Base-by-base conservation (phyloP, 2,797 vertebrate species). In the Hippoglossus hippoglossus region DNA sequence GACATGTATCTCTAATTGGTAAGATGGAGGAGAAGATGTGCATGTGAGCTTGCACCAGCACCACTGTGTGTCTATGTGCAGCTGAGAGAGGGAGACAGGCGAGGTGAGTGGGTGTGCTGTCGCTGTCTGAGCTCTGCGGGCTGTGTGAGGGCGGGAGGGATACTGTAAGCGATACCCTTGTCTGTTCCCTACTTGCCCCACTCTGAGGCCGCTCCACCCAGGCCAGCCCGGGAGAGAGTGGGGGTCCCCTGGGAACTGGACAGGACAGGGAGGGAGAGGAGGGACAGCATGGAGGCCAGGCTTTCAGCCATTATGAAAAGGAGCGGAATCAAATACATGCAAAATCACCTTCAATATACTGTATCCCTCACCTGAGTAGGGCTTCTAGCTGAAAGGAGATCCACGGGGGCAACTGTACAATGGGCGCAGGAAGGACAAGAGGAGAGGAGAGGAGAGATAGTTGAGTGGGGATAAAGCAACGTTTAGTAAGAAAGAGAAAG, bases 161-260 rank as follows among this genome's bases (percentile, higher is more conserved):
- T 83, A 81, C 85, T 91, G 95, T 93, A 96, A 95, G 85, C 5
- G 94, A 96, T 96, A 96, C 84, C 94, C 94, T 95, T 96, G 95
- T 95, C 94, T 95, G 91, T 91, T 94, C 89, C 88, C 89, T 90
- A 91, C 92, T 92, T 94, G 91, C 91, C 94, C 93, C 92, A 92
- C 92, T 95, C 92, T 88, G 85, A 89, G 91, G 89, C 93, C 87
- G 89, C 94, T 95, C 95, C 95, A 95, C 94, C 95, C 94, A 94
- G 88, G 84, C 82, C 89, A 84, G 87, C 93, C 91, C 87, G 90
- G 92, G 91, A 95, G 93, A 95, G 94, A 95, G 93, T 93, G 90
- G 93, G 93, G 91, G 93, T 94, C 94, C 92, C 94, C 84, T 90
- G 95, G 94, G 95, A 95, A 89, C 83, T 84, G 91, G 91, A 92